A percentile compares a stretch with the other conserved stretches of the same genome.
Evolutionary conservation across 2,888 invertebrate species (phyloP).

Genomic region (Polymixis lichenea): DNA sequence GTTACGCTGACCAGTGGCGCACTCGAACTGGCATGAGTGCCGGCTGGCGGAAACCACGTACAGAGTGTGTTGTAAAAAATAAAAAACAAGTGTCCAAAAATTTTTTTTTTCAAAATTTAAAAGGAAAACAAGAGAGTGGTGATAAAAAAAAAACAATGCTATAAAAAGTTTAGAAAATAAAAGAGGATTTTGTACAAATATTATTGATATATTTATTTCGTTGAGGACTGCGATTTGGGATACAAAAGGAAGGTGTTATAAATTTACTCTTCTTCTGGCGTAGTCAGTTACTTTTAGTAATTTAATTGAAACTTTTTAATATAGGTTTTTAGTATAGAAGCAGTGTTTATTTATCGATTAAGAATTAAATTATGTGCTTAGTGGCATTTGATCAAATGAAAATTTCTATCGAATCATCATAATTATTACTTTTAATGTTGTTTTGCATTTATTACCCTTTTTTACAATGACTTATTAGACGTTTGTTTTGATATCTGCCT

Average conservation of each 20-base stretch:
- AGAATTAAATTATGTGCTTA: background rate
- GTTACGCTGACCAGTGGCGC: slow-evolving; percentile 54
- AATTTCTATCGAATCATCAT: background rate
- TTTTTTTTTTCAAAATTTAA: too few species aligned
- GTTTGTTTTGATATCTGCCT: slow-evolving; percentile 26
- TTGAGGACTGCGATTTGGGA: background rate
- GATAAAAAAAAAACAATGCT: slow-evolving; percentile 30
- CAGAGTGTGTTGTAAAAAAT: slow-evolving; percentile 60
- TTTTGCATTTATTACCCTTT: slow-evolving; percentile 13
- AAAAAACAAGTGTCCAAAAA: slow-evolving; percentile 17
- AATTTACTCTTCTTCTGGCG: background rate
- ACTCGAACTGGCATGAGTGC: slow-evolving; percentile 50
- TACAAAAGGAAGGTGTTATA: background rate
- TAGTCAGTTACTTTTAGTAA: background rate
- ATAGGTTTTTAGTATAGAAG: background rate
- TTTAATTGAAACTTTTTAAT: background rate
- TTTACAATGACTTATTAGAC: slow-evolving; percentile 18
- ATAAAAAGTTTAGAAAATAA: background rate
- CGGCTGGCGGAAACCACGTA: slow-evolving; percentile 27
- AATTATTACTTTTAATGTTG: background rate
- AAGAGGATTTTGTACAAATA: background rate
- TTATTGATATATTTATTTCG: background rate
- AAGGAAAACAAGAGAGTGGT: slow-evolving; percentile 6
- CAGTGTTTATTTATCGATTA: background rate
- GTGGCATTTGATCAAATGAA: background rate